Base-by-base conservation (phyloP, 2,888 invertebrate species). In the Teleiodes luculella region DNA sequence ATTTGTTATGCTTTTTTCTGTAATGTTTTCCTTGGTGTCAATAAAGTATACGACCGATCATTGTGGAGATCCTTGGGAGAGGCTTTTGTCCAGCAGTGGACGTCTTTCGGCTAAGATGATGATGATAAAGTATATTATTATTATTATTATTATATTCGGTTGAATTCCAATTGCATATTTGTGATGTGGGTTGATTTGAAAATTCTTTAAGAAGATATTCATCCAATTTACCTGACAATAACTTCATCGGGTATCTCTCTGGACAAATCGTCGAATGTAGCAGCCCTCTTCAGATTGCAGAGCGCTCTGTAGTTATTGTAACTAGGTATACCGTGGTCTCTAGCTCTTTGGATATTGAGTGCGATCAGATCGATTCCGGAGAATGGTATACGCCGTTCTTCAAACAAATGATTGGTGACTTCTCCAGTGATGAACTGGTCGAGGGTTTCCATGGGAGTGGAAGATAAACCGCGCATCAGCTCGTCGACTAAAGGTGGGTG, bases 371-470 rank as follows among this genome's bases (percentile, higher is more conserved):
- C 98, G 56, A 98, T 91, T 7, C 98, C 98, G 0, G 97, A 97
- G 83, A 97, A 97, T 0, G 97, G 97, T 61, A 96, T 94, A 60
- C 94, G 93, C 13, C 94, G 91, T 72, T 97, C 95, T 80, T 98
- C 98, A 77, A 98, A 98, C 53, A 98, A 87, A 82, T 98, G 98
- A 83, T 98, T 97, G 7, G 97, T 97, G 0, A 97, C 96, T 90
- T 97, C 97, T 0, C 96, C 96, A 0, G 97, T 97, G 65, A 97
- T 95, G 77, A 97, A 97, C 78, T 97, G 97, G 85, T 97, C 97
- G 49, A 97, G 85, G 0, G 95, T 96, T 82, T 97, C 97, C 95
- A 97, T 97, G 0, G 97, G 97, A 0, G 96, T 96, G 0, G 96
- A 94, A 0, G 96, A 91, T 8, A 97, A 84, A 31, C 97, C 97